Base-by-base conservation (phyloP, 2,797 vertebrate species). In the Setipinna tenuifilis region DNA sequence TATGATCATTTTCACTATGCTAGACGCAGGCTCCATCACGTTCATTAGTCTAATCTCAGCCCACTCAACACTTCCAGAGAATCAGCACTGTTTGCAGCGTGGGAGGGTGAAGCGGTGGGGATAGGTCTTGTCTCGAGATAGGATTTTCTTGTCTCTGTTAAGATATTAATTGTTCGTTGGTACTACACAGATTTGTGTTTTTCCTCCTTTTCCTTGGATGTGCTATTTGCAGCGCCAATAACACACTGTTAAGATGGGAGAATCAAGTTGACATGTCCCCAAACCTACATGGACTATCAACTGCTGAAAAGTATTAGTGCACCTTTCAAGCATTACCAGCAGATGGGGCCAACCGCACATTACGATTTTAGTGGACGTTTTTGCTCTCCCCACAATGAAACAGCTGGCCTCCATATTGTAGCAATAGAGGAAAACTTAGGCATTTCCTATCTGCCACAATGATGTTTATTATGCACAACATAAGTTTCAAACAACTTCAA, bases 21-120 rank as follows among this genome's bases (percentile, higher is more conserved):
- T 19, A 19, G 6, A 17, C 35, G 31, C 71, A 44, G 35, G 35
- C 31, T 44, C 71, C 17, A 44, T 35, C 35, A 17, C 23, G 31
- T 78, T 78, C 71, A 78, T 78, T 78, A 78, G 31, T 31, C 71
- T 78, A 78, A 78, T 78, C 71, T 78, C 71, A 78, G 71, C 71
- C 71, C 71, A 78, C 71, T 78, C 71, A 78, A 41, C 71, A 78
- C 71, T 41, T 28, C 16, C 71, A 44, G 17, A 78, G 31, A 44
- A 75, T 21, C 19, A 31, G 71, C 71, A 44, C 71, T 41, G 71
- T 78, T 44, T 78, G 31, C 71, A 21, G 71, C 35, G 35, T 78
- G 71, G 71, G 71, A 78, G 35, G 68, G 71, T 25, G 68, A 75
- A 44, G 17, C 7, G 71, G 71, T 2, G 17, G 68, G 31, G n/a